Evolutionary conservation across 2,888 invertebrate genomes (phyloP).

Genomic region (Plebejus argus): DNA sequence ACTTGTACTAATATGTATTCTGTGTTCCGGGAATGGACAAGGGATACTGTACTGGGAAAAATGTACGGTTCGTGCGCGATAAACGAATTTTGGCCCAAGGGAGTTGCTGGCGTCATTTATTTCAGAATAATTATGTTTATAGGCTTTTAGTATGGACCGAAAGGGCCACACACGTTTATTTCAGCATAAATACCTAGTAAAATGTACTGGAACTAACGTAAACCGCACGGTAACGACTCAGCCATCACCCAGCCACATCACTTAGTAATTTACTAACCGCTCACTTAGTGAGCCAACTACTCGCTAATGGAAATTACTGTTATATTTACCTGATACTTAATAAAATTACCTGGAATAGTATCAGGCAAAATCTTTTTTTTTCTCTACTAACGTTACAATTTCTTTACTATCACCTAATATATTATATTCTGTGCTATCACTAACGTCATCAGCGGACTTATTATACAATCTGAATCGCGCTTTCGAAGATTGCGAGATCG

Average conservation of each 20-base stretch:
- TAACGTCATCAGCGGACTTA: too few relatives aligned
- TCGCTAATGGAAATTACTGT: background rate
- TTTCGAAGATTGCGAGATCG: too few relatives aligned
- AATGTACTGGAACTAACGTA: background rate
- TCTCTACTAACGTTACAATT: background rate
- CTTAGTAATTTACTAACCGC: slow-evolving; percentile 5
- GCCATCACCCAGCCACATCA: background rate
- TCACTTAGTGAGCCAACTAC: slow-evolving; percentile 9
- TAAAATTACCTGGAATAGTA: background rate
- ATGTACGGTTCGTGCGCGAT: too few relatives aligned
- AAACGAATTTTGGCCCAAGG: too few relatives aligned
- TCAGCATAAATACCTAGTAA: background rate
- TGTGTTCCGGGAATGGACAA: too few relatives aligned
- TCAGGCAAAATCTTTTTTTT: background rate
- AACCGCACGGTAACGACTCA: slow-evolving; percentile 16
- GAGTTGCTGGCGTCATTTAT: too few relatives aligned
- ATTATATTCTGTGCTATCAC: too few relatives aligned
- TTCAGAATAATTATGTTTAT: background rate
- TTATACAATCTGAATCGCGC: too few relatives aligned
- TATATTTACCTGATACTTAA: background rate
- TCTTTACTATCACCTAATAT: too few relatives aligned
- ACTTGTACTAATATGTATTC: too few relatives aligned
- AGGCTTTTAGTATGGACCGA: background rate
- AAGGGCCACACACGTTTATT: background rate
- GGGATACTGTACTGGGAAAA: too few relatives aligned